Conservation (phyloP, 2,888 invertebrate species). For the Stenoptilia bipunctidactyla region DNA sequence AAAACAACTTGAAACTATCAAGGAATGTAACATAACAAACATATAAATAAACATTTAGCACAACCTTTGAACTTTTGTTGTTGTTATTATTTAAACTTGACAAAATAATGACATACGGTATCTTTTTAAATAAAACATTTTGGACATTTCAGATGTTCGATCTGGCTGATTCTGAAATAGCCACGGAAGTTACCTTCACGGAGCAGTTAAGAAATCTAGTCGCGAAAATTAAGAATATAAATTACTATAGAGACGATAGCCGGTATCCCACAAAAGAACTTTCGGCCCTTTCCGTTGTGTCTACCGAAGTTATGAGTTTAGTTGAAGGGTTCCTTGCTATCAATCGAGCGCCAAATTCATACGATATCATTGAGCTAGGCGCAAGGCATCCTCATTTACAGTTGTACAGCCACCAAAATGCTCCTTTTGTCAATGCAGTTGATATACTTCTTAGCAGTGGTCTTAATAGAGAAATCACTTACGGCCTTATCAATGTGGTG, state of each 20-base stretch:
- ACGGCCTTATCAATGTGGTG: constrained; percentile 60
- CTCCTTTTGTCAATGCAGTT: constrained; percentile 60
- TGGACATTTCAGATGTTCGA: constrained; percentile 74
- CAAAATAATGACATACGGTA: no score
- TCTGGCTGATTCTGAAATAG: constrained; percentile 74
- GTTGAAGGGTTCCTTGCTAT: constrained; percentile 72
- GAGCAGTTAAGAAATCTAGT: constrained; percentile 72
- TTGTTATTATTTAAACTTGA: no score
- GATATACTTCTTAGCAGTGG: constrained; percentile 61
- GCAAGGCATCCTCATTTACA: constrained; percentile 58
- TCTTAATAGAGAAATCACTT: constrained; percentile 60
- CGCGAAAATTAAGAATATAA: constrained; percentile 61
- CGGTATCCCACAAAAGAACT: constrained; percentile 64
- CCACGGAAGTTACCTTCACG: constrained; percentile 77
- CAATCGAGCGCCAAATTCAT: constrained; percentile 57
- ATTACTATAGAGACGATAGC: constrained; percentile 52
- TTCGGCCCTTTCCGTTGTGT: constrained; percentile 69
- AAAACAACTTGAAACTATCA: constrained; percentile 1
- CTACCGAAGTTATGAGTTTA: constrained; percentile 72
- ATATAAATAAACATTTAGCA: no score
- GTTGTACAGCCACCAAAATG: constrained; percentile 58
- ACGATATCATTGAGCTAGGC: constrained; percentile 56
- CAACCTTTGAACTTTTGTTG: no score
- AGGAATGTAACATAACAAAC: neutral
- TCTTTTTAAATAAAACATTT: no score